phyloP scores from a whole-genome alignment of 2,797 vertebrate species.

The Micropoecilia bifurca region DNA sequence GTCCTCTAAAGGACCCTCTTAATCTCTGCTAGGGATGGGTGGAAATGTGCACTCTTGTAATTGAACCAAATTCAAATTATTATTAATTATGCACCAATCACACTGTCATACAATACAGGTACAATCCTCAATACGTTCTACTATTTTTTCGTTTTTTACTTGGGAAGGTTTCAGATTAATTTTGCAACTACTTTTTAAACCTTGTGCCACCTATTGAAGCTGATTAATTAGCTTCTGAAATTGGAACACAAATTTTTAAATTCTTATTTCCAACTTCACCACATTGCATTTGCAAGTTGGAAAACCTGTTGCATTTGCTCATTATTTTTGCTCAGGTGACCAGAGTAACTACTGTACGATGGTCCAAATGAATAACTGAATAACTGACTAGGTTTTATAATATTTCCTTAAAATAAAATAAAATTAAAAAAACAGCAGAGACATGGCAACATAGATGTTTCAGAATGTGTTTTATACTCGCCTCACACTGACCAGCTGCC shows the following conservation, averaged over 20 bases:
- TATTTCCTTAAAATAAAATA: not conserved
- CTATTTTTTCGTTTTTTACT: slow-evolving; percentile 20
- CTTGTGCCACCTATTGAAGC: slow-evolving; percentile 27
- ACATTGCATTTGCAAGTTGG: not conserved
- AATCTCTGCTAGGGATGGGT: slow-evolving; percentile 93
- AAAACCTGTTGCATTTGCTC: not conserved
- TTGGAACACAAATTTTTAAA: not conserved
- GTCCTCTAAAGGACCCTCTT: slow-evolving; percentile 92
- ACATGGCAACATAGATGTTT: not conserved
- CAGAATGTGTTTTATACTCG: not conserved
- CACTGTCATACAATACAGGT: slow-evolving; percentile 78
- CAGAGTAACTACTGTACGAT: not conserved
- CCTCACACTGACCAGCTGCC: not conserved
- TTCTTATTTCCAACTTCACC: not conserved
- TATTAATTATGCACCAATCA: slow-evolving; percentile 83
- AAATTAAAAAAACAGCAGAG: not conserved
- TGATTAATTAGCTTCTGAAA: not conserved
- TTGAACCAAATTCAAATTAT: slow-evolving; percentile 93
- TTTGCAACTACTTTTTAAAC: slow-evolving; percentile 7
- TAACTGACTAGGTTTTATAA: slow-evolving; percentile 3
- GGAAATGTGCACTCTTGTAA: slow-evolving; percentile 92
- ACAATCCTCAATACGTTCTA: slow-evolving; percentile 65
- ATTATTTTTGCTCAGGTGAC: not conserved
- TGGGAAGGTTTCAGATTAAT: slow-evolving; percentile 37
- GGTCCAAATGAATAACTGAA: not conserved